Evolutionary conservation across 64 coral and sea anemone species (phyloP).

Genomic region (Montipora cactus): DNA sequence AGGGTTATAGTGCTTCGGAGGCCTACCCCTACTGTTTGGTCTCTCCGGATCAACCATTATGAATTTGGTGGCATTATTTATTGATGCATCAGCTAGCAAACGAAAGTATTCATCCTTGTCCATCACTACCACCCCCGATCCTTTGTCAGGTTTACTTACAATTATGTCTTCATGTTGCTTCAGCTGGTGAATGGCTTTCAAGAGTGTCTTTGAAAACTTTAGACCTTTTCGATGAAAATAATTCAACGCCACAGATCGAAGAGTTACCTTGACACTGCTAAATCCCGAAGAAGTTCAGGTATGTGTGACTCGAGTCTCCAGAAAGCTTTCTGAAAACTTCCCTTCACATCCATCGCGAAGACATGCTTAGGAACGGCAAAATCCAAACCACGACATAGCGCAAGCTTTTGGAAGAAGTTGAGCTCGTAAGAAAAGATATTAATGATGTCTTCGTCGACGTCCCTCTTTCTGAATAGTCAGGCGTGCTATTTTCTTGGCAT

Average conservation of each 20-base stretch:
- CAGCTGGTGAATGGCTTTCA: too few species aligned
- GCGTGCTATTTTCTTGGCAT: background rate
- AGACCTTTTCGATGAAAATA: too few species aligned
- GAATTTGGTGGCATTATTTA: too few species aligned
- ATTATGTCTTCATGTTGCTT: too few species aligned
- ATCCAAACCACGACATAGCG: background rate
- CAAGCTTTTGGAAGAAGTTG: constrained; percentile 12
- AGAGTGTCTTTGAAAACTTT: too few species aligned
- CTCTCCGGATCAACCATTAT: too few species aligned
- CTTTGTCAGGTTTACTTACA: too few species aligned
- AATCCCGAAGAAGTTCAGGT: background rate
- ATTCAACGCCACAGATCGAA: background rate
- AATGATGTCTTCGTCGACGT: constrained; percentile 21
- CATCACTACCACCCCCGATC: too few species aligned
- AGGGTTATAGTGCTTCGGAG: too few species aligned
- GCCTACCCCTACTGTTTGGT: too few species aligned
- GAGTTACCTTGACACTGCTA: background rate
- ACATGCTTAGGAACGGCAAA: background rate
- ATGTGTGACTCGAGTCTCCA: background rate
- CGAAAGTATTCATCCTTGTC: too few species aligned
- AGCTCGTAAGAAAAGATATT: constrained; percentile 4
- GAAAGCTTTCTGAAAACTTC: background rate
- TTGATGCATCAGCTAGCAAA: too few species aligned
- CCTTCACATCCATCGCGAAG: background rate
- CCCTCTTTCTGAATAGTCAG: background rate